Base-by-base conservation (phyloP, 2,888 invertebrate genomes). In the Heliconius ethilla region DNA sequence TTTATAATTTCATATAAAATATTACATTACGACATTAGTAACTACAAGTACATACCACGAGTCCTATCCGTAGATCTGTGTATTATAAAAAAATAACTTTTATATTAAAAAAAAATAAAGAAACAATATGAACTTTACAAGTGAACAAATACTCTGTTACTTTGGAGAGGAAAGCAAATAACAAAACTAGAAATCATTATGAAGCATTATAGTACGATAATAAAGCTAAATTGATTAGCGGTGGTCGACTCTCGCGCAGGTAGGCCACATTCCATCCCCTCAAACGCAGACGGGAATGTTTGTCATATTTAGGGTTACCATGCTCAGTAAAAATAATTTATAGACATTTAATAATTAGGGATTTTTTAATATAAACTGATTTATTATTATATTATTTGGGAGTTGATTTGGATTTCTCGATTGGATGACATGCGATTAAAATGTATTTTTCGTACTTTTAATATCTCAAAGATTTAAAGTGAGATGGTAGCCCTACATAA, bases 201-300 rank as follows among this genome's bases (percentile, higher is more conserved):
- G 91, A 92, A 92, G 90, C 91, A 90, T 92, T 92, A 91, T 92
- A 90, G 90, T 88, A 89, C 90, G 90, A 91, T 93, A 93, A 93
- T 93, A 93, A 92, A 91, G 92, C 89, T 93, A 94, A 94, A 92
- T 94, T 94, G 94, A 94, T 94, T 94, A 93, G 93, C 90, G 90
- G 91, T 89, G 91, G 91, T 89, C 73, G 77, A 74, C 77, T 77
- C 92, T 89, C 88, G 89, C 89, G 90, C 93, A 93, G 93, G 94
- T 94, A 93, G 92, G 88, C 92, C 90, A 90, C 94, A 94, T 93
- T 94, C 93, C 92, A 84, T 85, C 83, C 82, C 78, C 83, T 84
- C 84, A 81, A 81, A 66, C 82, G 78, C 82, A 82, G 75, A 79
- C 82, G 83, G 87, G 89, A 89, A 90, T 89, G 88, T 89, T 89